Base-by-base conservation (phyloP, 2,888 invertebrate genomes). In the Nebria salina region DNA sequence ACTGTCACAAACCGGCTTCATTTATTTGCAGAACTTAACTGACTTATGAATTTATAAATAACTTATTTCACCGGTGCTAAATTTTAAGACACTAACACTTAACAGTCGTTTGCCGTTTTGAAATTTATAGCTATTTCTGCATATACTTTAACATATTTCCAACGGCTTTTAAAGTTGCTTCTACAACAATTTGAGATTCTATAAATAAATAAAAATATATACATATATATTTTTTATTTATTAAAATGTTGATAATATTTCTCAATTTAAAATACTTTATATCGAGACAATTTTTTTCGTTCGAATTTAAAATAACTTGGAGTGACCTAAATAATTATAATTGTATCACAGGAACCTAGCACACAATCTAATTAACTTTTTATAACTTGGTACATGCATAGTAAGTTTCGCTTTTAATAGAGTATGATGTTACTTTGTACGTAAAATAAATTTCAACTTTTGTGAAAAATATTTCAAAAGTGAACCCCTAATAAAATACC, bases 31-130 rank as follows among this genome's bases (percentile, higher is more conserved):
- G 11, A 54, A 54, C 54, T 54, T 54, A 54, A 54, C 54, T 54
- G 54, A 54, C 54, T 54, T 54, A 54, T 54, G 54, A 54, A 54
- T 54, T 54, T 54, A 54, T 54, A 54, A 54, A 54, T 54, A 54
- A 54, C 13, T 54, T 54, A 54, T 54, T 54, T 54, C 54, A 54
- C 8, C 13, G 54, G 54, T 54, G 13, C 3, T 54, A 54, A 54
- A 54, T 54, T 54, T 0, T 54, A 54, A 54, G 7, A 54, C 8
- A 2, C 54, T 8, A 11, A 54, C 43, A 43, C 54, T 11, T 54
- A 54, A 54, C 13, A 54, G 54, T 8, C 54, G 8, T 54, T 54
- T 54, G 54, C 54, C 3, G 1, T 54, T 54, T 54, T 8, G 54
- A 54, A 54, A 8, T 11, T 54, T 54, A 54, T 13, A 4, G 5